Percentiles rank a stretch among this genome's conserved stretches.
Evolutionary conservation across 2,888 invertebrate genomes (phyloP).

Genomic region (Bombylius major): DNA sequence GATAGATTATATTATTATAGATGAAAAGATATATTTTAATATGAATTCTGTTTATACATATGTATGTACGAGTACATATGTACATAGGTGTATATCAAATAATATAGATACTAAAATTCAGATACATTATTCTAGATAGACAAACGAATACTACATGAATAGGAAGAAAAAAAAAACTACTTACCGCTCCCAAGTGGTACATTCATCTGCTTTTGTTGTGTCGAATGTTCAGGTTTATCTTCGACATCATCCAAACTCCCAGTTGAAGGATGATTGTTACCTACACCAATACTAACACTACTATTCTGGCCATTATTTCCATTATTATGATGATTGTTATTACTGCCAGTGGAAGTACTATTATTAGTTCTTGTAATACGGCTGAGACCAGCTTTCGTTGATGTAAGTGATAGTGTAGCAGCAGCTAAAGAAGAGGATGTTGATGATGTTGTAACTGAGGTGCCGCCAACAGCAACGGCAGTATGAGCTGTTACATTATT

Average conservation of each 20-base stretch:
- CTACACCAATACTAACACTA: slow-evolving; percentile 6
- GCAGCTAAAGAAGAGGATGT: slow-evolving; percentile 15
- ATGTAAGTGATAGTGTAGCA: slow-evolving; percentile 15
- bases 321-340: slow-evolving; percentile 14
- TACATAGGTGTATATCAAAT: not conserved
- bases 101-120: not conserved
- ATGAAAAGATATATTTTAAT: not conserved
- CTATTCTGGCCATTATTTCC: slow-evolving; percentile 16
- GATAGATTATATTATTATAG: not conserved
- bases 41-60: not conserved
- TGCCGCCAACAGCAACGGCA: slow-evolving; percentile 1
- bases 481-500: slow-evolving; percentile 11
- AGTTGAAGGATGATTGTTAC: slow-evolving; percentile 8
- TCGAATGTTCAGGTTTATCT: slow-evolving; percentile 21
- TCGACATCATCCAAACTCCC: slow-evolving; percentile 24
- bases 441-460: slow-evolving; percentile 13
- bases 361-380: not conserved
- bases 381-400: slow-evolving; percentile 5
- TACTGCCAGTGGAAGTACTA: not conserved
- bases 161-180: slow-evolving; percentile 20
- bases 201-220: slow-evolving; percentile 27
- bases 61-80: not conserved
- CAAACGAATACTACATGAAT: not conserved
- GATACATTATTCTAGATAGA: too few relatives aligned
- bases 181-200: slow-evolving; percentile 37